Evolutionary conservation across 2,113 vertebrate species (phyloP).

Genomic region (Tricholaema leucomelas): DNA sequence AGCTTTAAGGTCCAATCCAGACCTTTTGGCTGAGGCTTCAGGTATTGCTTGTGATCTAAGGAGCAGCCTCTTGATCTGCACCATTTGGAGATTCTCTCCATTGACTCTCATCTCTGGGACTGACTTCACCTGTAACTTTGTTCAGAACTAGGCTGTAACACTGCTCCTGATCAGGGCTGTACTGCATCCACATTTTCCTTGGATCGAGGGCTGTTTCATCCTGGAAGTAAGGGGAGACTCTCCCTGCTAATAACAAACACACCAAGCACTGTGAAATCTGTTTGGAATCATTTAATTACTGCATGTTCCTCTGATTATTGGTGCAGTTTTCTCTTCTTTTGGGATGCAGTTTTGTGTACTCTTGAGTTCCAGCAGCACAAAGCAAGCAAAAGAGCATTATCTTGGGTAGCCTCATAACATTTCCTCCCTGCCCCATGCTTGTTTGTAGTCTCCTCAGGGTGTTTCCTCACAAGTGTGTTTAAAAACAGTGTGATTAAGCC

Average conservation of each 20-base stretch:
- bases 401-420: neutral
- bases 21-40: slow-evolving; percentile 75
- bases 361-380: neutral
- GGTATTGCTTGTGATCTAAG: slow-evolving; percentile 70
- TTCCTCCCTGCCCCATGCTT: neutral
- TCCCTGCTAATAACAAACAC: slow-evolving; percentile 31
- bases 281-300: slow-evolving; percentile 28
- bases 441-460: neutral
- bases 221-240: neutral
- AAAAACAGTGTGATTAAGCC: neutral
- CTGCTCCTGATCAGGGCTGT: neutral
- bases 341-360: neutral
- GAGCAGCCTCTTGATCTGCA: neutral
- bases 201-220: neutral
- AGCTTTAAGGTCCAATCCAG: slow-evolving; percentile 74
- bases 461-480: neutral
- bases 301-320: slow-evolving; percentile 34
- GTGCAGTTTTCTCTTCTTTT: neutral
- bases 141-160: neutral
- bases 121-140: slow-evolving; percentile 20
- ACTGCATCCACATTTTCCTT: neutral
- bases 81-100: slow-evolving; percentile 16
- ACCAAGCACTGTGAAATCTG: neutral
- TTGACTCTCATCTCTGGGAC: neutral
- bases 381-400: neutral